These are phyloP conservation scores for Drosophila paucipuncta DNA, from an alignment of 2,888 invertebrate genomes.

Conservation along the genomic window DNA sequence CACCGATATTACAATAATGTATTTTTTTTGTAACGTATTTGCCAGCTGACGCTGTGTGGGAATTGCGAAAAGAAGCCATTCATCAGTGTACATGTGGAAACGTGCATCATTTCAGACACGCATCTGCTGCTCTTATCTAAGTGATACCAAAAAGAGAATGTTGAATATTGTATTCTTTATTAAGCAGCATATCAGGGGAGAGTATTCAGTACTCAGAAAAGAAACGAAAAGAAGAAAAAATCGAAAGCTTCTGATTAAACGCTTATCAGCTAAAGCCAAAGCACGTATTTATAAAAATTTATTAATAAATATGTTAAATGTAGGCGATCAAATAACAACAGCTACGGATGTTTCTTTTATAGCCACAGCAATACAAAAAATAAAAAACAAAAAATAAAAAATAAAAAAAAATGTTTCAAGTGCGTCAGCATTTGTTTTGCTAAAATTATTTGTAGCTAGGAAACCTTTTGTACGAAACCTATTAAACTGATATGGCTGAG, in stretches of 20 bases:
- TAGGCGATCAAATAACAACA: constrained; percentile 43
- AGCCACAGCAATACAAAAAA: constrained; percentile 12
- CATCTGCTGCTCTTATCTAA: constrained; percentile 21
- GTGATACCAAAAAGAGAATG: constrained; percentile 18
- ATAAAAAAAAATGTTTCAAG: constrained; percentile 23
- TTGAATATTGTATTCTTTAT: constrained; percentile 26
- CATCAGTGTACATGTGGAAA: constrained; percentile 27
- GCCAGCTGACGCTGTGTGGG: constrained; percentile 68
- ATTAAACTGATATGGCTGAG: constrained; percentile 36
- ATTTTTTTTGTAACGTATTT: constrained; percentile 69
- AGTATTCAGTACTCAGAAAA: not conserved
- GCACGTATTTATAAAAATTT: constrained; percentile 12
- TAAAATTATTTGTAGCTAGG: constrained; percentile 37
- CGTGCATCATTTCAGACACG: constrained; percentile 1
- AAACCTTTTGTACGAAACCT: constrained; percentile 48
- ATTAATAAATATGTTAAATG: constrained; percentile 60
- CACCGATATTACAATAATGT: constrained; percentile 49
- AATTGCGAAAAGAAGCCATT: constrained; percentile 43
- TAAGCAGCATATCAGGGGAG: not conserved
- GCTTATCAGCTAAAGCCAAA: constrained; percentile 48
- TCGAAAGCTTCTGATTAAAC: constrained; percentile 13
- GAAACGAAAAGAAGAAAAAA: not conserved
- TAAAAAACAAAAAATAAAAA: not conserved
- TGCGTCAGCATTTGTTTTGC: constrained; percentile 58
- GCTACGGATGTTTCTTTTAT: constrained; percentile 26